Evolutionary conservation across 2,113 vertebrate species (phyloP).

Genomic region (Podiceps cristatus): DNA sequence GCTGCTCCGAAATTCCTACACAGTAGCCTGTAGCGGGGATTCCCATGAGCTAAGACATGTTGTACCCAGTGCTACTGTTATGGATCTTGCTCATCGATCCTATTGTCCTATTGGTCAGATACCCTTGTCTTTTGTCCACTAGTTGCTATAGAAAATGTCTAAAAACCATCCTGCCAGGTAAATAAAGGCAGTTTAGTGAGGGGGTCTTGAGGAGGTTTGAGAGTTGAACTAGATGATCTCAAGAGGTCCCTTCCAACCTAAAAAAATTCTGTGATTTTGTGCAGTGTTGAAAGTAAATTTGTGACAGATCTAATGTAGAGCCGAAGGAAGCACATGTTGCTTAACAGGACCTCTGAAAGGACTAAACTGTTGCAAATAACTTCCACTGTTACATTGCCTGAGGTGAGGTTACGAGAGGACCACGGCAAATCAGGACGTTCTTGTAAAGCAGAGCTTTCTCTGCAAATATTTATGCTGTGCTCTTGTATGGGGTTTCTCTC

Average conservation of each 20-base stretch:
- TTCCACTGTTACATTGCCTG: background rate
- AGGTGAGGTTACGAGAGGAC: background rate
- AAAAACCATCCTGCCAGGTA: fast-evolving
- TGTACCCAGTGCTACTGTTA: background rate
- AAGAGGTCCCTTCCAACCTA: background rate
- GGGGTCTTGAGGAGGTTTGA: background rate
- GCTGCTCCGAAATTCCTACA: background rate
- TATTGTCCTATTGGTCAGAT: background rate
- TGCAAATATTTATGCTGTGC: background rate
- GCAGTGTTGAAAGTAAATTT: background rate
- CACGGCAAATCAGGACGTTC: fast-evolving
- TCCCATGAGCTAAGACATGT: fast-evolving
- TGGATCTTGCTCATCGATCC: fast-evolving
- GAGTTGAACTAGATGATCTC: background rate
- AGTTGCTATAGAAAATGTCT: fast-evolving
- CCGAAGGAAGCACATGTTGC: background rate
- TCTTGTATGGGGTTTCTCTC: background rate
- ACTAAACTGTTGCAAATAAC: background rate
- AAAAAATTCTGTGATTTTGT: background rate
- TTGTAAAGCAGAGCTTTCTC: background rate
- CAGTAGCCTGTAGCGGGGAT: background rate
- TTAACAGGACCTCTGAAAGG: background rate
- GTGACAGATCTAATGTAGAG: background rate
- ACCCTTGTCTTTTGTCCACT: background rate
- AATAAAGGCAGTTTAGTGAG: background rate